A percentile compares a stretch with the other conserved stretches of the same genome.
Evolutionary conservation across 2,888 invertebrate species (phyloP).

Genomic region (Nomada ruficornis): DNA sequence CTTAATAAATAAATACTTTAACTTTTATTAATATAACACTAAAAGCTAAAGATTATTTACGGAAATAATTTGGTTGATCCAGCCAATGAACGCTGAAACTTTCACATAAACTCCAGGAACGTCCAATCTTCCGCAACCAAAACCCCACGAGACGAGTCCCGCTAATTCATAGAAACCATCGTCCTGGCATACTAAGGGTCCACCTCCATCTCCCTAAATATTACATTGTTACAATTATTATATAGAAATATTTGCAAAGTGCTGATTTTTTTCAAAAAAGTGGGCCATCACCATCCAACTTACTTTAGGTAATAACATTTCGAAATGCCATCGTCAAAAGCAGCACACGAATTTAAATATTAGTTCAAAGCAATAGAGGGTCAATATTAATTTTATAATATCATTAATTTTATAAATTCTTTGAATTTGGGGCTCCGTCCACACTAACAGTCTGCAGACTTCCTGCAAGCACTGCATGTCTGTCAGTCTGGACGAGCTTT

Average conservation of each 20-base stretch:
- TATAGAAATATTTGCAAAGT: neutral
- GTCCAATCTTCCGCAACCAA: slow-evolving; percentile 95
- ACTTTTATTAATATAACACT: slow-evolving; percentile 47
- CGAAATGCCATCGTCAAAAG: no score
- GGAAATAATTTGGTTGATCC: slow-evolving; percentile 98
- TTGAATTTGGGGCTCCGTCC: no score
- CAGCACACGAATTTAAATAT: no score
- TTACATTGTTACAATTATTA: slow-evolving; percentile 10
- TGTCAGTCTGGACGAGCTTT: no score
- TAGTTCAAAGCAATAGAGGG: no score
- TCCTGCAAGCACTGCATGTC: no score
- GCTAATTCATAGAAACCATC: slow-evolving; percentile 97
- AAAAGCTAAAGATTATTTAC: slow-evolving; percentile 91
- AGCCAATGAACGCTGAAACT: slow-evolving; percentile 97
- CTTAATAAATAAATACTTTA: slow-evolving; percentile 65
- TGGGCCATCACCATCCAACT: no score
- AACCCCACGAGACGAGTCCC: slow-evolving; percentile 97
- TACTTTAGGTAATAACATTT: no score
- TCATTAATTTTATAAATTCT: no score
- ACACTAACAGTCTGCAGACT: no score
- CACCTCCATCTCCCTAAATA: slow-evolving; percentile 95
- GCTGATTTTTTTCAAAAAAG: neutral
- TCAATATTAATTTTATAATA: no score
- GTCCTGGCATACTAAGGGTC: slow-evolving; percentile 96
- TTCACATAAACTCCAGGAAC: slow-evolving; percentile 99